Base-by-base conservation (phyloP, 2,888 invertebrate species). In the Tillus elongatus region DNA sequence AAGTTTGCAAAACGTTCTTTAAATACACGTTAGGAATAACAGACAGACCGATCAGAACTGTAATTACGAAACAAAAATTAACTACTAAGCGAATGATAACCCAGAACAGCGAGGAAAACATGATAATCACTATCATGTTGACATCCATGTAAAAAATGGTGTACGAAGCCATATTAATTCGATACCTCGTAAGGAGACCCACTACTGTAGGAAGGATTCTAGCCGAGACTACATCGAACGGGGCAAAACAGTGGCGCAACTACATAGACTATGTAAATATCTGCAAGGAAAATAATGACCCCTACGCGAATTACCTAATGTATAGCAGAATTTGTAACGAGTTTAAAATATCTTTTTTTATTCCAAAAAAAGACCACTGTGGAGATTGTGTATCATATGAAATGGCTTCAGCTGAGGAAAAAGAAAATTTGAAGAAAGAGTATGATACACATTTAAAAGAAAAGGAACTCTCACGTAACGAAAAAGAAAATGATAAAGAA, bases 111-210 rank as follows among this genome's bases (percentile, higher is more conserved):
- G 40, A 37, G 30, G 38, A 42, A 19, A 33, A 38, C 35, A 28
- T 43, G 14, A 43, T 37, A 30, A 41, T 29, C 40, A 40, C 15
- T 13, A 19, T 11, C 15, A 35, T 35, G 28, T 36, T 36, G 42
- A 32, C 33, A 15, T 36, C 12, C n/a, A n/a, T n/a, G 37, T 50
- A 24, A 50, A 40, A 16, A 36, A 45, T 37, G 47, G 40, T 14
- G 41, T 50, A 30, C 36, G 39, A 30, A 24, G 39, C 11, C 50
- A 49, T 35, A 50, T 53, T 26, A 37, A 51, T 33, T 39, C 44
- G 15, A 52, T 52, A 15, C 46, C 51, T 12, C 31, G 46, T 15
- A 49, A 52, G 30, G 48, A 47, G 35, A 47, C 46, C 24, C 51
- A 52, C 33, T 49, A 53, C 32, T 42, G 47, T 12, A 30, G 46